A percentile compares a stretch with the other conserved stretches of the same genome.
Conservation (phyloP, 2,797 vertebrate species). For the Synanceia verrucosa region DNA sequence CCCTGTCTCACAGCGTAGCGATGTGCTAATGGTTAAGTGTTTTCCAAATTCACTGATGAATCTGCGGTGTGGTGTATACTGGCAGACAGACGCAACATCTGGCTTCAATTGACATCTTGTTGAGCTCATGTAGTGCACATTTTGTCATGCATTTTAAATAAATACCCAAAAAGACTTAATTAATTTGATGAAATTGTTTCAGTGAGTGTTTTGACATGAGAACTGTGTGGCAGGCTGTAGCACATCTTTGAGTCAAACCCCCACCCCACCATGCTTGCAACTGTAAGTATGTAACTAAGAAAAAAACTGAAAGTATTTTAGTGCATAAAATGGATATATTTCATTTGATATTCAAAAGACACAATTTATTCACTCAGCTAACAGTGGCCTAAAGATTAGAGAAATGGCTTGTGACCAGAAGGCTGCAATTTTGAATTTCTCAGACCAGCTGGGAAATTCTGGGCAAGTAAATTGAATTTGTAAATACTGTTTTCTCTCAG, state of each 20-base stretch:
- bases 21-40: constrained; percentile 25
- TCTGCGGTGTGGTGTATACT: constrained; percentile 13
- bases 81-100: constrained; percentile 43
- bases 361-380: constrained; percentile 33
- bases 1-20: constrained; percentile 13
- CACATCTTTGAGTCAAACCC: constrained; percentile 10
- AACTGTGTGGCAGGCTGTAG: background rate
- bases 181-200: constrained; percentile 33
- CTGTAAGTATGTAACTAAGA: constrained; percentile 1
- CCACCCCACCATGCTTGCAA: background rate
- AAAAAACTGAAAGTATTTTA: constrained; percentile 5
- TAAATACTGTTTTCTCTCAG: constrained; percentile 53
- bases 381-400: constrained; percentile 42
- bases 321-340: constrained; percentile 25
- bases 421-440: constrained; percentile 32
- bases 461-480: constrained; percentile 47
- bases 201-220: constrained; percentile 7
- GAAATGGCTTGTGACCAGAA: constrained; percentile 45
- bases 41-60: constrained; percentile 44
- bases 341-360: constrained; percentile 40
- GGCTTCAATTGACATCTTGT: constrained; percentile 40
- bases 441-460: constrained; percentile 52
- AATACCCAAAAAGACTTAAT: constrained; percentile 8
- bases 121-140: constrained; percentile 35
- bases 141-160: constrained; percentile 24